Evolutionary conservation across 2,797 vertebrate species (phyloP), one percentile per base, ranked within the genome.

Genomic region (Rhynchonycteris naso): DNA sequence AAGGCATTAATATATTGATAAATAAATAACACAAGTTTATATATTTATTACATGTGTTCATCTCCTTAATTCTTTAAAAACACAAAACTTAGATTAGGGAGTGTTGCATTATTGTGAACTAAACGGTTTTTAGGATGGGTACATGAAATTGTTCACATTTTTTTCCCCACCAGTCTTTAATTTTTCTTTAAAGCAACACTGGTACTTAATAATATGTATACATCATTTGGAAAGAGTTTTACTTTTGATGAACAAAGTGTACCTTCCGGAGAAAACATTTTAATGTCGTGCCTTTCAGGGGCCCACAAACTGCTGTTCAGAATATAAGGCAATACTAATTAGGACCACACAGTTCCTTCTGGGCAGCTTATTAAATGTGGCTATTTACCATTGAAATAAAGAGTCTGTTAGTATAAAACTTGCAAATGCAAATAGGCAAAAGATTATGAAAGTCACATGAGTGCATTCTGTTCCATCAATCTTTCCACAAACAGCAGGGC

Each of bases 161-260:
- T 58, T 94, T 75, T 5, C 43, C 38, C 72, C 2, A 63, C 19
- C 5, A 78, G 10, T 24, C 28, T 84, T 90, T 71, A 68, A 74
- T 66, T 90, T 82, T 94, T 86, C 54, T 58, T 72, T 92, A 75
- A 94, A 93, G 58, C 71, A 66, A 78, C 30, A 61, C 14, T 43
- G 10, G 28, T 52, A 74, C 33, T 82, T 75, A 47, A 71, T 59
- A 75, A 87, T 18, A 30, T 54, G 30, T 58, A 35, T 16, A 12
- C 2, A 33, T 74, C 33, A 78, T 69, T 71, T 69, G 18, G 61
- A 93, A 87, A 91, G 43, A 68, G 22, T 68, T 84, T 83, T 80
- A 30, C 72, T 93, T 95, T 94, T 76, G 28, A 85, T 33, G n/a
- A 84, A 84, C 50, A 88, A 84, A 76, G 8, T 85, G 81, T 52